Evolutionary conservation across 2,888 invertebrate species (phyloP).

Genomic region (Pachymerium ferrugineum): DNA sequence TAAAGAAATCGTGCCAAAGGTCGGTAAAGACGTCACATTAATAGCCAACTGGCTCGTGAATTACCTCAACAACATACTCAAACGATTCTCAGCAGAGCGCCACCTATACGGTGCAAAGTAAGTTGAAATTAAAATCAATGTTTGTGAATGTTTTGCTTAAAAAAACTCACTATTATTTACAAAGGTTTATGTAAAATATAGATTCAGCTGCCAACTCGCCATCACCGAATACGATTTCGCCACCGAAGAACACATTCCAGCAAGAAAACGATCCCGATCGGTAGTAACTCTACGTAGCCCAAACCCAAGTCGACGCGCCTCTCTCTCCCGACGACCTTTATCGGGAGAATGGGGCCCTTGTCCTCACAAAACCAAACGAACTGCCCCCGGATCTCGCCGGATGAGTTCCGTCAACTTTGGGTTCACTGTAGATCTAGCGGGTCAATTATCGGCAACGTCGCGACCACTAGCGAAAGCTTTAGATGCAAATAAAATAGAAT

Average conservation of each 20-base stretch:
- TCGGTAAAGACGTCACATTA: conserved; percentile 58
- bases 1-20: conserved; percentile 62
- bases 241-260: background rate
- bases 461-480: conserved; percentile 26
- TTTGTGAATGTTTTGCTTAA: background rate
- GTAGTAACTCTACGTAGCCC: background rate
- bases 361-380: conserved; percentile 26
- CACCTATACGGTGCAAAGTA: conserved; percentile 53
- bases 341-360: conserved; percentile 27
- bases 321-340: background rate
- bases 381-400: conserved; percentile 40
- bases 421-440: conserved; percentile 56
- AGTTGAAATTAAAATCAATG: conserved; percentile 33
- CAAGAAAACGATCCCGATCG: background rate
- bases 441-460: background rate
- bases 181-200: conserved; percentile 38
- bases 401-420: conserved; percentile 59
- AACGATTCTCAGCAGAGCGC: conserved; percentile 47
- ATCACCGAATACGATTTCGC: conserved; percentile 56
- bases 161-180: background rate
- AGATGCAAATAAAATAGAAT: conserved; percentile 30
- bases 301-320: background rate
- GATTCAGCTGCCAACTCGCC: conserved; percentile 59
- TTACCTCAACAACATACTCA: conserved; percentile 51
- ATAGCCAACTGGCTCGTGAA: conserved; percentile 58